Base-by-base conservation (phyloP, 2,888 invertebrate species). In the Chrysomela aeneicollis region DNA sequence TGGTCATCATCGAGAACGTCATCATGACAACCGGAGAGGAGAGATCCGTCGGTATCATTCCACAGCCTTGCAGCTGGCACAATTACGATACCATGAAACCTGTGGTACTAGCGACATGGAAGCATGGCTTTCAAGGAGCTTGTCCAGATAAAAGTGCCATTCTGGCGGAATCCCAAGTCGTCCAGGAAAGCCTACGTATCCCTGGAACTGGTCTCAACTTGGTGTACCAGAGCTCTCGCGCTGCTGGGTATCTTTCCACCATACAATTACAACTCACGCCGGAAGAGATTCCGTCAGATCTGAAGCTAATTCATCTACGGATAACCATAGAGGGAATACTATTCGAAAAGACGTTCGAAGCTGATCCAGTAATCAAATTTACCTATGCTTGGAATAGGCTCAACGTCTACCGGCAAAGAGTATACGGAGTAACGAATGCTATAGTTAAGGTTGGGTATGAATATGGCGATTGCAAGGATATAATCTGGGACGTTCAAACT, bases 331-430 rank as follows among this genome's bases (percentile, higher is more conserved):
- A 98, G 83, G 98, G 98, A 9, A 94, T 96, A 62, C 86, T 95
- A 1, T 95, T 96, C 79, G 94, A 96, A 79, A 93, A 94, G 79
- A 89, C 90, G 0, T 97, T 98, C 79, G 98, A 98, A 83, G 97
- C 98, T 0, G 97, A 97, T 83, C 95, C 97, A 0, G 91, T 95
- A 35, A 95, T 99, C 71, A 97, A 97, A 79, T 97, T 95, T 83
- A 97, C 96, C 0, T 99, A 97, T 78, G 93, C 97, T 0, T 99
- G 99, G 99, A 97, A 98, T 81, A 88, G 97, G 64, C 85, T 95
- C 50, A 98, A 99, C 78, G 95, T 97, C 1, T 99, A 98, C 82
- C 88, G 94, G 42, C 98, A 98, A 83, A 89, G 96, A 69, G 98
- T 98, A 6, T 98, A 97, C 77, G 98, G 99, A 10, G 94, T 98